These are phyloP conservation scores for Euura saliciscinereae DNA, from an alignment of 1,140 invertebrate genomes.

Conservation along the genomic window DNA sequence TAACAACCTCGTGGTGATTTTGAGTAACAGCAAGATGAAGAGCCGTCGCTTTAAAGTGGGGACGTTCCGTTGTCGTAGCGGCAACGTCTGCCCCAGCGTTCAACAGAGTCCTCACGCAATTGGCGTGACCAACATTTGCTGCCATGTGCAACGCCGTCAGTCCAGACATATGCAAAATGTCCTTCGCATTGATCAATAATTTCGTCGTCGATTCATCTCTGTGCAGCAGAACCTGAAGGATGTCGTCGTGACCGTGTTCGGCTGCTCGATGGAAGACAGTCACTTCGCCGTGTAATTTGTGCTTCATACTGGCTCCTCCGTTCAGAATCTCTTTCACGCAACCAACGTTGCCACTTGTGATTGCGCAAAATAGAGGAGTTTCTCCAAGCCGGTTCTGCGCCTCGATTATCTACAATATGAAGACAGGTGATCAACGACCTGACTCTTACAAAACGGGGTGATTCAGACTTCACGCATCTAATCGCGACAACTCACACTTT, in stretches of 20 bases:
- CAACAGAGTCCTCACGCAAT: constrained; percentile 68
- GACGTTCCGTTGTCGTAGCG: constrained; percentile 43
- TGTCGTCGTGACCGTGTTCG: constrained; percentile 47
- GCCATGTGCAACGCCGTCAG: constrained; percentile 73
- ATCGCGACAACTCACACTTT: constrained; percentile 32
- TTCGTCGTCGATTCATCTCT: constrained; percentile 36
- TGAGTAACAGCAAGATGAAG: constrained; percentile 66
- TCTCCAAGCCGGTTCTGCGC: constrained; percentile 53
- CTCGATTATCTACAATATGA: constrained; percentile 31
- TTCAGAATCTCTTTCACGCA: constrained; percentile 58
- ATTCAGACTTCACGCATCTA: too few relatives aligned
- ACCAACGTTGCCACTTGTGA: constrained; percentile 51
- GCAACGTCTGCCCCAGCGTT: constrained; percentile 60
- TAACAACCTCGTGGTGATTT: constrained; percentile 59
- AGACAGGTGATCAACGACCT: background rate
- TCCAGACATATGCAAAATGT: constrained; percentile 43
- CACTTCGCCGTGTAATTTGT: constrained; percentile 46
- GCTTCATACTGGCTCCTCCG: constrained; percentile 53
- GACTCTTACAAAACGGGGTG: background rate
- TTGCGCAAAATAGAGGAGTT: constrained; percentile 62
- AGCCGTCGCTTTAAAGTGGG: constrained; percentile 61
- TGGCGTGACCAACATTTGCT: constrained; percentile 67
- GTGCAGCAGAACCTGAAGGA: constrained; percentile 52
- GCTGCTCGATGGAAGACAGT: constrained; percentile 58
- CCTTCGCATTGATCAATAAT: constrained; percentile 45